Evolutionary conservation across 2,113 vertebrate species (phyloP).

Genomic region (Guaruba guarouba): DNA sequence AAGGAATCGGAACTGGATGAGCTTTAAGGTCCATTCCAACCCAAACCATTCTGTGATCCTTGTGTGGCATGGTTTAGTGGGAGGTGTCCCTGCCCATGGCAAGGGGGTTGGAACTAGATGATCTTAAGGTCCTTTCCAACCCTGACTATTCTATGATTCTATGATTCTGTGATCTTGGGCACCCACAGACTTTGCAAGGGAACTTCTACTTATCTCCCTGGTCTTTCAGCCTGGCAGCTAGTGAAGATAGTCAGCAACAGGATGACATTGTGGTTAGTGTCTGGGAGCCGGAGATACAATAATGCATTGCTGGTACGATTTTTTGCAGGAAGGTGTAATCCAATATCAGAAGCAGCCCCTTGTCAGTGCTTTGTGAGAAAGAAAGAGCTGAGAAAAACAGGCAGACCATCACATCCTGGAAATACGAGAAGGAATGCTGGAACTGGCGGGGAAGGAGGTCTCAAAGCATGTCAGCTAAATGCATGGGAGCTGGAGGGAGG

Average conservation of each 20-base stretch:
- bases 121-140: not conserved
- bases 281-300: fast-evolving
- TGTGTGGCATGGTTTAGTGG: not conserved
- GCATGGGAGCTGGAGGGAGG: not conserved
- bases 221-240: not conserved
- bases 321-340: not conserved
- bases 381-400: not conserved
- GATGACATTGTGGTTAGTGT: not conserved
- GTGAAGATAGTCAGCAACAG: not conserved
- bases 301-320: not conserved
- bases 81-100: not conserved
- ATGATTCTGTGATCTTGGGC: not conserved
- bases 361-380: not conserved
- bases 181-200: not conserved
- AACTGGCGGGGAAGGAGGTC: not conserved
- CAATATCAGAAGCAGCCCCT: not conserved
- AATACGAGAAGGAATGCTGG: not conserved
- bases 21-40: not conserved
- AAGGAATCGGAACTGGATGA: not conserved
- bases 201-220: not conserved
- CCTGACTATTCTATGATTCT: not conserved
- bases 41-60: not conserved
- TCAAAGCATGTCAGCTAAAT: not conserved
- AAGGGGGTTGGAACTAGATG: not conserved
- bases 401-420: not conserved